Percentiles rank a stretch among this genome's conserved stretches.
These are phyloP conservation scores for Heliothis virescens DNA, from an alignment of 1,140 invertebrate genomes.

Conservation along the genomic window DNA sequence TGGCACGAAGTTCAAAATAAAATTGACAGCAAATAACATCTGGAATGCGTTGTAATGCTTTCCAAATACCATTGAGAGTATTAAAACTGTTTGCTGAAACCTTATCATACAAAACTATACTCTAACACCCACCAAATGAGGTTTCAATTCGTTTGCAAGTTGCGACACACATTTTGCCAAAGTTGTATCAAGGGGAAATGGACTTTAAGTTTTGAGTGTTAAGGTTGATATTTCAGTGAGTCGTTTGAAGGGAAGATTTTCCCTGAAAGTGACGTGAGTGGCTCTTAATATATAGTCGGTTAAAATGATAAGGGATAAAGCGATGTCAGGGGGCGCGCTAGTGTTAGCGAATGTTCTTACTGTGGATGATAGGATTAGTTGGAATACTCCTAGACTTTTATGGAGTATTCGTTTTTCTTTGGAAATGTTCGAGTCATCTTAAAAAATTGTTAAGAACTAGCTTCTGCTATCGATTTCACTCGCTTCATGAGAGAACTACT, in stretches of 20 bases:
- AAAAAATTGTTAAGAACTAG: too few species aligned
- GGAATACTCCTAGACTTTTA: not conserved
- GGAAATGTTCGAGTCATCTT: too few species aligned
- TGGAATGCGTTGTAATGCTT: constrained; percentile 72
- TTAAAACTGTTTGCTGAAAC: constrained; percentile 53
- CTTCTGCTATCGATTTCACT: too few species aligned
- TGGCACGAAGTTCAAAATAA: not conserved
- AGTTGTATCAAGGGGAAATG: not conserved
- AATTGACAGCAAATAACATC: constrained; percentile 57
- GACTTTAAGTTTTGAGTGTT: not conserved
- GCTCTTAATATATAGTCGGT: constrained; percentile 39
- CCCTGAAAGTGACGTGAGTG: constrained; percentile 25
- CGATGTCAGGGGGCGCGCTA: constrained; percentile 19
- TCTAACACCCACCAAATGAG: not conserved
- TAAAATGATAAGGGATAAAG: constrained; percentile 19
- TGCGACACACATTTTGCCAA: not conserved
- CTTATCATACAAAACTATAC: not conserved
- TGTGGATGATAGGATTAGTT: not conserved
- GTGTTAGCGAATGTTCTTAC: constrained; percentile 3
- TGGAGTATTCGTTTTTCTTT: too few species aligned
- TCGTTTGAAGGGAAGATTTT: not conserved
- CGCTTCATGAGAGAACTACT: too few species aligned
- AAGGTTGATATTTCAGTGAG: not conserved
- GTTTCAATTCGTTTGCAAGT: not conserved
- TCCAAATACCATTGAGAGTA: constrained; percentile 67